Evolutionary conservation across 2,888 invertebrate species (phyloP).

Genomic region (Campopleginae sp.): DNA sequence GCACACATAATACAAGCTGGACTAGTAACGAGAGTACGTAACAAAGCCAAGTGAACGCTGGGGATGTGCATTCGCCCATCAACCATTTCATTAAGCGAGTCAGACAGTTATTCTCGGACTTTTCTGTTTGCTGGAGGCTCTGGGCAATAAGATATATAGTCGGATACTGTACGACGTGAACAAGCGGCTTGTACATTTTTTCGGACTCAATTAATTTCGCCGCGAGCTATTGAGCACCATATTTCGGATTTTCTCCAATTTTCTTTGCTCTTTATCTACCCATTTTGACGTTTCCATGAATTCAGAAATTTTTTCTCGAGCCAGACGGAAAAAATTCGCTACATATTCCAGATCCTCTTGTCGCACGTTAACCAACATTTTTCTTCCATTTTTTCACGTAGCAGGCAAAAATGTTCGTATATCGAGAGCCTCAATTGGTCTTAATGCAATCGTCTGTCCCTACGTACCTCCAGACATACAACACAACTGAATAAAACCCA

Average conservation of each 20-base stretch:
- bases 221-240: not conserved
- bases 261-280: not conserved
- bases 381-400: not conserved
- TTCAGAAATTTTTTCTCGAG: not conserved
- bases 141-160: conserved; percentile 26
- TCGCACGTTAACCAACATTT: not conserved
- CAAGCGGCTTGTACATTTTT: conserved; percentile 74
- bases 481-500: conserved; percentile 34
- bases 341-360: not conserved
- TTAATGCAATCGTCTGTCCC: conserved; percentile 15
- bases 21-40: conserved; percentile 32
- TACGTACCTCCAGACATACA: conserved; percentile 8
- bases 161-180: conserved; percentile 53
- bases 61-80: conserved; percentile 56
- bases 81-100: conserved; percentile 75
- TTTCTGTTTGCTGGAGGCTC: conserved; percentile 11
- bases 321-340: not conserved
- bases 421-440: conserved; percentile 39
- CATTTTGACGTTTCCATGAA: not conserved
- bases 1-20: conserved; percentile 13
- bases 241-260: conserved; percentile 13
- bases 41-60: conserved; percentile 23
- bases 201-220: conserved; percentile 71
- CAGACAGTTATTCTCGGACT: conserved; percentile 51
- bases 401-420: conserved; percentile 19